Base-by-base conservation (phyloP, 1,140 invertebrate genomes). In the Lepidotrigona ventralis region DNA sequence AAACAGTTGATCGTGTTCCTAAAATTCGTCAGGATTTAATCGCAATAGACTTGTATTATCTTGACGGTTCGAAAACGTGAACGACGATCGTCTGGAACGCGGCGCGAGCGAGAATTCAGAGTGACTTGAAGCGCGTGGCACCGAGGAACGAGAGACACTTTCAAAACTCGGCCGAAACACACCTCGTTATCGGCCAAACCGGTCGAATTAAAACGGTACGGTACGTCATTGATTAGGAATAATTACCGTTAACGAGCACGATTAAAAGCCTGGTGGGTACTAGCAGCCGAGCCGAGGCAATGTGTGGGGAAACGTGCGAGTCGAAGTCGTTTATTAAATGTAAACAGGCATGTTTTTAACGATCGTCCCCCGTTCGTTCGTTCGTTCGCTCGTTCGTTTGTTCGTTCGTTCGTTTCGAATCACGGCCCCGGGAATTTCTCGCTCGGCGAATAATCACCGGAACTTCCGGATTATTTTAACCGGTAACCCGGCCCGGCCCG, bases 291-390 rank as follows among this genome's bases (percentile, higher is more conserved):
- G 39, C 39, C 39, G 39, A 46, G 39, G 29, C 19, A 29, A 29
- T 26, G 53, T 4, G 72, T 54, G 14, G 23, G 29, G 19, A 19
- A 8, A 19, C 39, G 39, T 46, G 39, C 39, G 56, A 29, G 14
- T 33, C 74, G 73, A 63, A 68, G 79, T 87, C 87, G 87, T 75
- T 88, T 88, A 88, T 88, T 88, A 88, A 88, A 88, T 84, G 87
- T 87, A 88, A 87, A 88, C 87, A 88, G 71, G 11, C 78, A 88
- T 83, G 79, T 88, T 88, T 88, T 88, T 82, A 85, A 88, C 86
- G 79, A 82, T 68, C 74, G 60, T 53, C 58, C 66, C 71, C 83
- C 80, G 23, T 51, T 51, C 69, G 69, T 70, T 64, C 33, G 69
- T 54, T 76, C 54, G 69, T 51, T 17, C 39, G 23, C 26, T 51